Base-by-base conservation (phyloP, 2,888 invertebrate genomes). In the Orgyia antiqua region DNA sequence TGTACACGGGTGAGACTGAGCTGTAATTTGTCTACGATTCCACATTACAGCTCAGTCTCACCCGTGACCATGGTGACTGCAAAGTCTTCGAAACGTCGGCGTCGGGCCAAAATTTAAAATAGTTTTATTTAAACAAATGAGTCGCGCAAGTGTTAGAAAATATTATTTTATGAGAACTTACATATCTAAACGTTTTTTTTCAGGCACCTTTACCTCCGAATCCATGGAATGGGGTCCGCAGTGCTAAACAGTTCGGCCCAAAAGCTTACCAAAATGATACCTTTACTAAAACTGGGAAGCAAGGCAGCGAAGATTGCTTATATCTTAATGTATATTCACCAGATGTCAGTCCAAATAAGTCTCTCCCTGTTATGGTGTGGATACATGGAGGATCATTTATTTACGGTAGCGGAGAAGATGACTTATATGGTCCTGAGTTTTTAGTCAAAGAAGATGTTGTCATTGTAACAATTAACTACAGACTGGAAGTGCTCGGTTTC, bases 321-420 rank as follows among this genome's bases (percentile, higher is more conserved):
- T 67, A 61, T 13, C 44, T 67, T 2, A 67, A 67, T 19, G 58
- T 67, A 6, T 67, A 67, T 24, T 51, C 64, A 1, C 62, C 62
- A 13, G 21, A 53, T 5, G 2, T 58, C 1, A 44, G 48, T 6
- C 51, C 62, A 1, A 31, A 35, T 4, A 34, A 42, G 5, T 45
- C 43, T 12, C 25, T 53, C 1, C 58, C 61, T 3, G 61, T 61
- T 2, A 60, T 61, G 60, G 38, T 61, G 11, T 61, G 50, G 50
- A 49, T 61, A 18, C 62, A 61, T 4, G 60, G 60, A 7, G 58
- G 58, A 8, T 57, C 25, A 3, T 61, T 58, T 10, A 18, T 40
- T 2, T 42, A 41, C 3, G 66, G 66, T 3, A 56, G 51, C 2
- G 55, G 67, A 17, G 39, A 67, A 30, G 48, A 51, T 4, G 41